Evolutionary conservation across 2,797 vertebrate species (phyloP), one percentile per base, ranked within the genome.

Genomic region (Protonibea diacanthus): DNA sequence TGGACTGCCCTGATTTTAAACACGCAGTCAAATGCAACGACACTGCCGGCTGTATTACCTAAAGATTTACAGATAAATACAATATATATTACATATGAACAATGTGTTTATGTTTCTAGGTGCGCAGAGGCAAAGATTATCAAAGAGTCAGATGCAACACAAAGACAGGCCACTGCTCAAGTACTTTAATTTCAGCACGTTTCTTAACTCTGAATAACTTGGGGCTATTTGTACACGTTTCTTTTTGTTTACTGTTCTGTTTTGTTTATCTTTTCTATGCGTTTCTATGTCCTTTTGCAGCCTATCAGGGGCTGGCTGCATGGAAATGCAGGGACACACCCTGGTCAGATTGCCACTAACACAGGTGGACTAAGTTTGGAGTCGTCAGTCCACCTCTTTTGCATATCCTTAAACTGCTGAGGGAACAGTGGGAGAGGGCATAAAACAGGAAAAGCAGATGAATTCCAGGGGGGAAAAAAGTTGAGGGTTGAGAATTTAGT

Each of bases 311-410:
- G 20, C 14, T 45, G 18, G 33, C 8, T 51, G 18, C 2, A 59
- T 27, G n/a, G 51, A 49, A 76, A 86, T 38, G 18, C 27, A 74
- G 48, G 38, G 74, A 85, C 83, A 89, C 86, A 68, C 88, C 88
- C 72, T 81, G 62, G 33, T 67, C 47, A 78, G 63, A 45, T 58
- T 60, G 64, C 44, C 27, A 45, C 40, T n/a, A 84, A 76, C 56
- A 76, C 73, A 62, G 53, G 72, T 63, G 49, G 33, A 59, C 56
- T 58, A 44, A 59, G 58, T 44, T 42, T 15, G 63, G 52, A 85
- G 62, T 79, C 0, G 10, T 71, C 20, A 48, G 15, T 74, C 45
- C 21, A 59, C 58, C 23, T 79, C 10, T 59, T 85, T 89, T 83
- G 58, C 72, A 82, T 90, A 56, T 78, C 58, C 45, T 79, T 52